Base-by-base conservation (phyloP, 2,113 vertebrate species). In the Oryzias melastigma region DNA sequence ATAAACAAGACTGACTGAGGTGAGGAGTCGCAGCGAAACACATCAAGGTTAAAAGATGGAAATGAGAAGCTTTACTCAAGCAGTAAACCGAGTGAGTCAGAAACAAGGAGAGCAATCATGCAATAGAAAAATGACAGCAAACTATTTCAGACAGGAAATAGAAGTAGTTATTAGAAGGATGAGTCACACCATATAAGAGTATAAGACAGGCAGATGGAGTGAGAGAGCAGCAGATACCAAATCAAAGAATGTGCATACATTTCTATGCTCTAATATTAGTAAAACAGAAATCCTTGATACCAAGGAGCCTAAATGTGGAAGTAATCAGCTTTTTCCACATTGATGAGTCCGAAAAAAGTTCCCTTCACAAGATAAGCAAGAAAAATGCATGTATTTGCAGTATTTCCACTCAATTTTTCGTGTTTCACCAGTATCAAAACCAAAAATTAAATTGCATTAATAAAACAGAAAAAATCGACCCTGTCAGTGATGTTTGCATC, bases 191-290 rank as follows among this genome's bases (percentile, higher is more conserved):
- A 12, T 53, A 52, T 54, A 5, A 27, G 25, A 5, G 25, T 27
- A n/a, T n/a, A 68, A 53, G 62, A 67, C 58, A 75, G 78, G 77
- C 80, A 85, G 73, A 86, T 80, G 76, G 80, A 83, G 80, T 68
- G 60, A 29, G 63, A 24, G 58, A 67, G 61, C 71, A 76, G 68
- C 55, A 51, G 50, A 71, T 71, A 76, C 75, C 61, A 63, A 77
- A 84, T 55, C 41, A n/a, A 75, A 65, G 60, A 64, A 62, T 78
- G 57, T 40, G 58, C 58, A 73, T 69, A 82, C 61, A 76, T 63
- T 68, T 65, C 77, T 66, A 57, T 66, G 62, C 44, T 19, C 54
- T 24, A 62, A 50, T 68, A 63, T 42, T 67, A 48, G 58, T 52
- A 62, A 58, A 24, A 71, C 43, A 77, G 75, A 82, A 60, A 61